A percentile compares a stretch with the other conserved stretches of the same genome.
phyloP scores from a whole-genome alignment of 2,113 vertebrate genomes.

The Odontesthes bonariensis region DNA sequence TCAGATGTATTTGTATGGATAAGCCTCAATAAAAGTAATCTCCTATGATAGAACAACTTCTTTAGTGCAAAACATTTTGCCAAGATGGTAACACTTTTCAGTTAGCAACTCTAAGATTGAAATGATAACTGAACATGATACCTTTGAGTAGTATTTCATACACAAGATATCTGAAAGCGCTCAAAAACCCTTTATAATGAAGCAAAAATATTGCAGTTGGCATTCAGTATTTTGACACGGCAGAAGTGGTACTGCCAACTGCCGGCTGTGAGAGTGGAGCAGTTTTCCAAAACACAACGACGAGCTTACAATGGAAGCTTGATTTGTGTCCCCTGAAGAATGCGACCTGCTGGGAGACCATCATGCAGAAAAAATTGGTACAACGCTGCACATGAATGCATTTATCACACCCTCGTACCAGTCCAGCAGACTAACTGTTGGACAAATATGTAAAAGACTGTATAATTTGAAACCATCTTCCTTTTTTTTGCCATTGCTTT shows the following conservation, averaged over 20 bases:
- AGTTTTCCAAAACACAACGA: constrained; percentile 64
- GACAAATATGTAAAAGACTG: constrained; percentile 6
- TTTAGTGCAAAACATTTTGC: too few relatives aligned
- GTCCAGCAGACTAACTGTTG: constrained; percentile 30
- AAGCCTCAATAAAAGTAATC: background rate
- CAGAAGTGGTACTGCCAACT: constrained; percentile 47
- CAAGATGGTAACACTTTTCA: background rate
- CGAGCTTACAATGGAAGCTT: constrained; percentile 66
- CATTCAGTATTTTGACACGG: constrained; percentile 66
- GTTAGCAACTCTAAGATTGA: background rate
- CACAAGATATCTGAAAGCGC: background rate
- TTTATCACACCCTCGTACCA: constrained; percentile 49
- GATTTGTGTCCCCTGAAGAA: constrained; percentile 72
- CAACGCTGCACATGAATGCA: constrained; percentile 36
- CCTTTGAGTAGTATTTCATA: background rate
- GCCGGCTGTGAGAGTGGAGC: constrained; percentile 50
- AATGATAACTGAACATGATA: background rate
- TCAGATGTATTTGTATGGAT: too few relatives aligned
- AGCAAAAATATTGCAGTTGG: constrained; percentile 48
- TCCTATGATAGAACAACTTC: background rate
- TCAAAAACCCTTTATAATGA: constrained; percentile 29
- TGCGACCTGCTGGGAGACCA: constrained; percentile 59
- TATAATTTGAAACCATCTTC: background rate
- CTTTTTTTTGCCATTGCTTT: too few relatives aligned
- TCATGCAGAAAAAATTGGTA: constrained; percentile 60